Base-by-base conservation (phyloP, 2,888 invertebrate genomes). In the Nymphalis urticae region DNA sequence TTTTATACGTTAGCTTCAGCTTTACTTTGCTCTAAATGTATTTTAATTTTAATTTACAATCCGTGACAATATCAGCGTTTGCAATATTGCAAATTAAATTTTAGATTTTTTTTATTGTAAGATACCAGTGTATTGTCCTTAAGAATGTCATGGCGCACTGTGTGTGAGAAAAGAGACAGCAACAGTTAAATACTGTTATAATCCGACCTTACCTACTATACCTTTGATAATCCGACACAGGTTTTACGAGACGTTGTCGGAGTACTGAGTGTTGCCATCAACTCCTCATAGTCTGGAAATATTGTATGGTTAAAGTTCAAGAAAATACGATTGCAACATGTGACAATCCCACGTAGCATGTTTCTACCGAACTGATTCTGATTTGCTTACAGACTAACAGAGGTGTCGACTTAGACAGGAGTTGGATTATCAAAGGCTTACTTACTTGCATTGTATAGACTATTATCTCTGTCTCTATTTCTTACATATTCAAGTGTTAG, bases 1-100 rank as follows among this genome's bases (percentile, higher is more conserved):
- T 62, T 67, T 70, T 56, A 80, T 63, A 66, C 17, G 36, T 64
- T 61, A 82, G 85, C 87, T 87, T 86, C 84, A 87, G 84, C 85
- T 88, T 86, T 87, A 86, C 79, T 85, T 84, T 84, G 76, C 79
- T 83, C 83, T 68, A 63, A 74, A 76, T 77, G 54, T 71, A 54
- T 62, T 64, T 75, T 60, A 60, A 75, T 69, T 77, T 79, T 79
- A 79, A 81, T 81, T 81, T 81, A 75, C 78, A 81, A 79, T 79
- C 53, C 27, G 16, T 19, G 36, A 66, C 17, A 27, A 64, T 51
- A 48, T 48, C 64, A 62, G 65, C 61, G 62, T n/a, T n/a, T n/a
- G n/a, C n/a, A n/a, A n/a, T 69, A 56, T 65, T 61, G 61, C 24
- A 36, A 27, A 56, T 56, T 56, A 62, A 63, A 53, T 59, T 63